Evolutionary conservation across 2,797 vertebrate genomes (phyloP).

Genomic region (Galagoides demidoff): DNA sequence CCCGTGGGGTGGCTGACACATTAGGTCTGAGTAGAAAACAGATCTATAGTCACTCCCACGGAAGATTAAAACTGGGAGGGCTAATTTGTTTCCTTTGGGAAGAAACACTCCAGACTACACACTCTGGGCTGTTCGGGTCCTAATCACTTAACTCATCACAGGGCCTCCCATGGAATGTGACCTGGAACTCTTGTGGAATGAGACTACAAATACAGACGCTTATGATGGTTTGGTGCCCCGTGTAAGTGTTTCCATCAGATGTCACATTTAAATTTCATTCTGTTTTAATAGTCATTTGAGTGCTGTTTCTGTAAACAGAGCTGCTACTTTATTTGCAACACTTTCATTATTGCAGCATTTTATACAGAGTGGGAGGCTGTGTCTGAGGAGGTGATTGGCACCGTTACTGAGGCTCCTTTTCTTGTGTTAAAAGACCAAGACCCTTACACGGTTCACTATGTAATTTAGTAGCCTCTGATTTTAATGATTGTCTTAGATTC

Average conservation of each 20-base stretch:
- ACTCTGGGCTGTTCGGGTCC: slow-evolving; percentile 64
- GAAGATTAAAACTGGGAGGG: slow-evolving; percentile 71
- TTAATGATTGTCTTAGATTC: slow-evolving; percentile 81
- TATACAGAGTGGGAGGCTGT: slow-evolving; percentile 42
- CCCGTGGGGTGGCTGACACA: slow-evolving; percentile 51
- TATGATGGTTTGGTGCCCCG: neutral
- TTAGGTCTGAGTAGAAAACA: slow-evolving; percentile 80
- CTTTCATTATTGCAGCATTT: slow-evolving; percentile 57
- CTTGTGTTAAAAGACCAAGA: slow-evolving; percentile 78
- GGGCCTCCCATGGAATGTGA: slow-evolving; percentile 66
- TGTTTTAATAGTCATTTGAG: slow-evolving; percentile 23
- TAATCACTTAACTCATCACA: slow-evolving; percentile 66
- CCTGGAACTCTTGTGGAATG: slow-evolving; percentile 70
- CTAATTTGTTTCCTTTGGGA: slow-evolving; percentile 72
- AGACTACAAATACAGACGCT: slow-evolving; percentile 23
- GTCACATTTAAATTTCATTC: slow-evolving; percentile 43
- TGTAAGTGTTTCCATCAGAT: slow-evolving; percentile 32
- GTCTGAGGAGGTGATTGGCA: slow-evolving; percentile 55
- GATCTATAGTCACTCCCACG: slow-evolving; percentile 70
- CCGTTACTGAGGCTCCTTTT: slow-evolving; percentile 43
- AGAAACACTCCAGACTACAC: slow-evolving; percentile 51
- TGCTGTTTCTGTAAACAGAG: slow-evolving; percentile 20
- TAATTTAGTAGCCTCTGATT: slow-evolving; percentile 83
- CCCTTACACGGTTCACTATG: neutral
- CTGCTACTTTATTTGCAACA: slow-evolving; percentile 18